Evolutionary conservation across 2,888 invertebrate genomes (phyloP), one percentile per base, ranked within the genome.

Genomic region (Pedicia rivosa): DNA sequence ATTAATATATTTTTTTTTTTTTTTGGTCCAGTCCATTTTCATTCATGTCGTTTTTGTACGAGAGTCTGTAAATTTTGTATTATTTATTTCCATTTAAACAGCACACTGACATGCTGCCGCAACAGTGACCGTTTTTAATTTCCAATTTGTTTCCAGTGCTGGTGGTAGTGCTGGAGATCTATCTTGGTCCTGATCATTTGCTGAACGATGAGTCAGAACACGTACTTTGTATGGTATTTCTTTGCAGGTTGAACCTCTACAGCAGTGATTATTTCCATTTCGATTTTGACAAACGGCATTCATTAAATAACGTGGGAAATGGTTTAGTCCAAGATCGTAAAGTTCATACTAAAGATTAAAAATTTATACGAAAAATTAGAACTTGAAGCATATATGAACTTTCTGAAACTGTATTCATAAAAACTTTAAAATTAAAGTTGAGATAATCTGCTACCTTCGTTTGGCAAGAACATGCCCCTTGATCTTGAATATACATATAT

Each of bases 61-160:
- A 10, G 7, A 27, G 7, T 7, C 7, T 3, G 19, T 19, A 19
- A n/a, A 31, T n/a, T 5, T 19, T 12, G 8, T 20, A 10, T 12
- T 20, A 4, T 12, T 7, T n/a, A 3, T 13, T 13, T 7, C 8
- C 20, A n/a, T 22, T 39, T 43, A 44, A 37, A 44, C 47, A 3
- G 53, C 48, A 43, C 59, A 59, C 43, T 56, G 59, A 41, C 59
- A 59, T 25, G 59, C 60, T n/a, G 59, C 56, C 2, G 55, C 53
- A 12, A 60, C 54, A 7, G 53, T 54, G 10, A 59, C 51, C 1
- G 56, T 57, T 42, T 52, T 51, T 35, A 59, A 60, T 44, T 55
- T 51, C 59, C 57, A 57, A 22, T 48, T 36, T 30, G 47, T 46
- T 8, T 52, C 41, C 16, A 52, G 37, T 14, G 48, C 44, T 39